These are phyloP conservation scores for Brachyhypopomus gauderio DNA, from an alignment of 2,113 vertebrate genomes.

Conservation along the genomic window DNA sequence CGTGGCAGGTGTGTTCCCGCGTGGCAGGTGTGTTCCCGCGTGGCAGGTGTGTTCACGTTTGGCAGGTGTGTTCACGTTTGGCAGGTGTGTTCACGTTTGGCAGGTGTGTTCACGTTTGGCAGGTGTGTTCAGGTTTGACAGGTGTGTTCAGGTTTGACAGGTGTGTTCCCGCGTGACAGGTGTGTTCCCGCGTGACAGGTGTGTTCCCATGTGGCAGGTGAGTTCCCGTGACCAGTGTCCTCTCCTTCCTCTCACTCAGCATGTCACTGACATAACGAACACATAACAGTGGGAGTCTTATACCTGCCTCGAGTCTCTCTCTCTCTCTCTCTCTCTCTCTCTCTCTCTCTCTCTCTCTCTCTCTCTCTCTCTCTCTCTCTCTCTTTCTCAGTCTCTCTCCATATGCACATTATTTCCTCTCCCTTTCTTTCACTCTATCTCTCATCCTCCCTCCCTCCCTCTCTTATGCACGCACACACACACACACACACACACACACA, in stretches of 20 bases:
- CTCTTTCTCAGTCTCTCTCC: slow-evolving; percentile 26
- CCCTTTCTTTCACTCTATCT: background rate
- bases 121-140: too few species aligned
- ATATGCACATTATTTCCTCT: slow-evolving; percentile 27
- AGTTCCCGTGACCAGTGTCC: background rate
- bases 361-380: slow-evolving; percentile 57
- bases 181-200: too few species aligned
- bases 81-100: background rate
- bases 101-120: background rate
- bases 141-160: too few species aligned
- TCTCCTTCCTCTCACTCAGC: slow-evolving; percentile 27
- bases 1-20: too few species aligned
- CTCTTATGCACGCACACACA: slow-evolving; percentile 30
- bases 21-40: too few species aligned
- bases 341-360: slow-evolving; percentile 18
- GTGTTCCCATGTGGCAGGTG: too few species aligned
- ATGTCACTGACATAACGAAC: slow-evolving; percentile 9
- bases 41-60: too few species aligned
- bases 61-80: too few species aligned
- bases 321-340: background rate
- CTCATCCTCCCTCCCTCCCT: background rate
- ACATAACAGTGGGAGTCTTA: slow-evolving; percentile 38
- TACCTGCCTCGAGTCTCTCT: slow-evolving; percentile 44
- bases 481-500: background rate
- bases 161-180: too few species aligned